These are phyloP conservation scores for Pachyuromys duprasi DNA, from an alignment of 2,797 vertebrate species.

Conservation along the genomic window DNA sequence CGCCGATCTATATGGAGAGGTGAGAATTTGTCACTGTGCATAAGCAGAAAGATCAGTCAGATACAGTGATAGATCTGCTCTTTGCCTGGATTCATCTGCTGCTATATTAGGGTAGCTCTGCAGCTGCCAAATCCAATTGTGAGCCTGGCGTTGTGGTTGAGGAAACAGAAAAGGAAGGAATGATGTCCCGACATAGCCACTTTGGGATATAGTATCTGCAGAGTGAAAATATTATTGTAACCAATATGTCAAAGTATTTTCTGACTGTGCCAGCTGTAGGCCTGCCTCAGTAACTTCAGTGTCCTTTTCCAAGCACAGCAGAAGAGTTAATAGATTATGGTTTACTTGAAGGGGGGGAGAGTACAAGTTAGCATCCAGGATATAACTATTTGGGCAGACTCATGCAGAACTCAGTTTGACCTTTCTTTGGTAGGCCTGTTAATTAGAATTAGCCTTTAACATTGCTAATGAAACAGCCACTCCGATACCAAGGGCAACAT, in stretches of 20 bases:
- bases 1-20: constrained; percentile 88
- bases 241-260: constrained; percentile 60
- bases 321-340: neutral
- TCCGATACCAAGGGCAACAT: constrained; percentile 58
- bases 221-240: constrained; percentile 62
- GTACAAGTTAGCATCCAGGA: constrained; percentile 42
- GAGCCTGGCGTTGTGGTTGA: constrained; percentile 78
- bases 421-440: constrained; percentile 40
- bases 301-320: constrained; percentile 16
- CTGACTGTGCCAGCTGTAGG: neutral
- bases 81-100: constrained; percentile 86
- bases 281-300: neutral
- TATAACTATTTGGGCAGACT: constrained; percentile 23
- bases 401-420: constrained; percentile 35
- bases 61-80: constrained; percentile 88
- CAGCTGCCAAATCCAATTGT: constrained; percentile 86
- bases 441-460: constrained; percentile 74
- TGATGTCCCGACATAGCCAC: constrained; percentile 78
- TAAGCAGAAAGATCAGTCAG: constrained; percentile 89
- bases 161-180: constrained; percentile 80
- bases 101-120: constrained; percentile 85
- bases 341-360: too few relatives aligned
- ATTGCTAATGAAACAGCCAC: constrained; percentile 68
- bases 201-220: constrained; percentile 70
- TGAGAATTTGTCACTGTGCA: constrained; percentile 89